Percentiles rank a stretch among this genome's conserved stretches.
Conservation (phyloP, 2,888 invertebrate genomes). For the Sinotaia quadrata region DNA sequence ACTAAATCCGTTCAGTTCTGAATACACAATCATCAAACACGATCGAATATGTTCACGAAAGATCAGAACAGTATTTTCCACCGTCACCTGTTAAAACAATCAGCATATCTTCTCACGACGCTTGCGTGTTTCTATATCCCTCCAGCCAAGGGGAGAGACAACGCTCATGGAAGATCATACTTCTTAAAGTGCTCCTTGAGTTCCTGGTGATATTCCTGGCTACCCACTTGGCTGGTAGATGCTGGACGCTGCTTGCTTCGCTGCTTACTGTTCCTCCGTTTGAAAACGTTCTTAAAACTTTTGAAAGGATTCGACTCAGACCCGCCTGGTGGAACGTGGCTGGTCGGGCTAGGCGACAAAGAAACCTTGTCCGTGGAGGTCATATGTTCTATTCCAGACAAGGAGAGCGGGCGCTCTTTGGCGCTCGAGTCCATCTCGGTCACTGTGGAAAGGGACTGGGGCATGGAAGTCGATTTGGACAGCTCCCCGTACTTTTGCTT, state of each 20-base stretch:
- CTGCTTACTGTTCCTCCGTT: constrained; percentile 60
- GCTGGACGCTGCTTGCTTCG: constrained; percentile 58
- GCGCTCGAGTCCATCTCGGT: constrained; percentile 37
- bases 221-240: constrained; percentile 51
- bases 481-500: constrained; percentile 23
- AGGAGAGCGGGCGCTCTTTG: constrained; percentile 58
- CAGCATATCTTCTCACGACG: neutral
- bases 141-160: neutral
- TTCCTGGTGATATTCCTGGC: constrained; percentile 52
- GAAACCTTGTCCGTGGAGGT: constrained; percentile 26
- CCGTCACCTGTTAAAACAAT: neutral
- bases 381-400: constrained; percentile 52
- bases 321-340: constrained; percentile 22
- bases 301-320: constrained; percentile 58
- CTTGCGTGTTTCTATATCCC: neutral
- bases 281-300: constrained; percentile 60
- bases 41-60: no score
- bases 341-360: constrained; percentile 18
- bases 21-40: no score
- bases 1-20: no score
- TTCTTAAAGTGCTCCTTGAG: constrained; percentile 62
- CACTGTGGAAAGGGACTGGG: constrained; percentile 38
- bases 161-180: constrained; percentile 52
- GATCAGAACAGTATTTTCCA: neutral
- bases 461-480: constrained; percentile 37